Base-by-base conservation (phyloP, 2,888 invertebrate species). In the Oxytorus armatus region DNA sequence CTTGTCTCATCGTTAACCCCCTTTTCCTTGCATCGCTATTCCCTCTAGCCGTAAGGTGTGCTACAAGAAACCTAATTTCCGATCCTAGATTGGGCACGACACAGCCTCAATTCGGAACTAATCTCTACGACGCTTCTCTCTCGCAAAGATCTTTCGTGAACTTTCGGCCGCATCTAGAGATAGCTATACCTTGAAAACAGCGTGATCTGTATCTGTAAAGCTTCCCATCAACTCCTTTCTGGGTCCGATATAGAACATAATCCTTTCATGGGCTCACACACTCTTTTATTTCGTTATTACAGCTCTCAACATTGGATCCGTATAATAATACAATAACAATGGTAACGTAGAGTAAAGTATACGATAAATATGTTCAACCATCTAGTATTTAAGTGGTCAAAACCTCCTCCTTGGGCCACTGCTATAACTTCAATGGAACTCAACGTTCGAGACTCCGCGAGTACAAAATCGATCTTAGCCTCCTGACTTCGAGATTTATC, bases 51-150 rank as follows among this genome's bases (percentile, higher is more conserved):
- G 11, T 65, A 69, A 79, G 76, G 59, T 75, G 63, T 77, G 68
- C 72, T 72, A 75, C 68, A 73, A 78, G 79, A 72, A 82, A 68
- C 68, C 75, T 82, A 84, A 86, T 86, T 85, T 86, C 86, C 86
- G 85, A 82, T 75, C 53, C 69, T 39, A 80, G 80, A 85, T 85
- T 84, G 84, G 73, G 66, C 79, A n/a, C n/a, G 77, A 79, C 65
- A 53, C 51, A 55, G 59, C 29, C 18, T 25, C 66, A 16, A n/a
- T 51, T 61, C 76, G 18, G 23, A 47, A 59, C 39, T 8, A 69
- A 55, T 74, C 76, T 68, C 65, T 68, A 53, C 42, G n/a, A 53
- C 42, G n/a, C 10, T 36, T 55, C 25, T 10, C 16, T 23, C 16
- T n/a, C n/a, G 16, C 69, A 42, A 66, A 63, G 66, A 66, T 42